Conservation (phyloP, 2,113 vertebrate species). For the Gopherus flavomarginatus region DNA sequence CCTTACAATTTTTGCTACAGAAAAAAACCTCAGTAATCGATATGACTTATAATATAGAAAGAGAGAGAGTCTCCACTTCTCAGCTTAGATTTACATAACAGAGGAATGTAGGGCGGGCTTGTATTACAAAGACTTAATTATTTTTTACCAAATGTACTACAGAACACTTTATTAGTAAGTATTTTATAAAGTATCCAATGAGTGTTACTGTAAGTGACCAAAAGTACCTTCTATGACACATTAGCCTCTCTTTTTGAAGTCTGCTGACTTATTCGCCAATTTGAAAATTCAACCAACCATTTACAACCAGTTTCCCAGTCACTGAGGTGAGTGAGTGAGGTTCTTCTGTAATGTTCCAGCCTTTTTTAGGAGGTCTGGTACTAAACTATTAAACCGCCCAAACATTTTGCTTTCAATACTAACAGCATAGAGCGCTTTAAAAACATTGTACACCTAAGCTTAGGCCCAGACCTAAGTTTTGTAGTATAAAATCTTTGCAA, state of each 20-base stretch:
- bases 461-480: no score
- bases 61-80: background rate
- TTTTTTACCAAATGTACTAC: background rate
- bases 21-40: background rate
- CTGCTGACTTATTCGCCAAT: background rate
- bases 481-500: no score
- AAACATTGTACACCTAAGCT: no score
- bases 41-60: background rate
- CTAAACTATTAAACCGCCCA: no score
- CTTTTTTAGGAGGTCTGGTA: no score
- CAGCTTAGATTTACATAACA: background rate
- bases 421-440: no score
- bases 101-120: background rate
- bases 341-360: background rate
- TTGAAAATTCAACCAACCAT: background rate
- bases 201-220: background rate
- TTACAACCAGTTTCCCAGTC: background rate
- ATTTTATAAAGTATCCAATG: background rate
- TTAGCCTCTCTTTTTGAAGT: background rate
- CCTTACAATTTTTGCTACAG: background rate
- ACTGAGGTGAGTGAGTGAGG: background rate
- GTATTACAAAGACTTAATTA: background rate
- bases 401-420: no score
- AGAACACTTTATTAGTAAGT: background rate
- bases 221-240: background rate